These are phyloP conservation scores for Pseudorasbora parva DNA, from an alignment of 2,113 vertebrate species.

Conservation along the genomic window DNA sequence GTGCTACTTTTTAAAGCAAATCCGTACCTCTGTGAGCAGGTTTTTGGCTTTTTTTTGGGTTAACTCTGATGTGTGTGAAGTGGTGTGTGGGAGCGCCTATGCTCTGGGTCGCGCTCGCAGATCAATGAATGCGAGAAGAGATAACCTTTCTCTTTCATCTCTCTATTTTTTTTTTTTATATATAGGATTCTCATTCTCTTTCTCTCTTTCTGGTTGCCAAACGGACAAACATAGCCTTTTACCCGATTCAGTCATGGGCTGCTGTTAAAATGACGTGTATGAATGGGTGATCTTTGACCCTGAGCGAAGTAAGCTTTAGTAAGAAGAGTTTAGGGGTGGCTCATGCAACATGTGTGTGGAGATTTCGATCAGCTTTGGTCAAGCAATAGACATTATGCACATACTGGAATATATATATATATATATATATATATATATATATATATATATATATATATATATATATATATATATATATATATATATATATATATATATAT, in stretches of 20 bases:
- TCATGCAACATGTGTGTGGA: background rate
- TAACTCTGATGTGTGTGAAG: constrained; percentile 5
- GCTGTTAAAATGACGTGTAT: constrained; percentile 23
- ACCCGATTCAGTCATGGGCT: constrained; percentile 1
- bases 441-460: too few relatives aligned
- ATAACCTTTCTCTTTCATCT: constrained; percentile 35
- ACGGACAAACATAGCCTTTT: constrained; percentile 10
- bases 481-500: too few relatives aligned
- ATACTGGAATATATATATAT: background rate
- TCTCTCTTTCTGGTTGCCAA: background rate
- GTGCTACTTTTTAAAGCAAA: background rate
- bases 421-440: too few relatives aligned
- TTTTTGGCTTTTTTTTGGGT: background rate
- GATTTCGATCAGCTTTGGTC: background rate
- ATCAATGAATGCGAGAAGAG: constrained; percentile 24
- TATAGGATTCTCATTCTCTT: constrained; percentile 13
- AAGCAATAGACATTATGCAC: background rate
- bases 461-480: too few relatives aligned
- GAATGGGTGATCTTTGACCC: constrained; percentile 36
- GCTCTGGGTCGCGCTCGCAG: constrained; percentile 8
- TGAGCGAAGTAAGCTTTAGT: background rate
- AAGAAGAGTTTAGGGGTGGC: background rate
- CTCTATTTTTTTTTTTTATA: too few relatives aligned
- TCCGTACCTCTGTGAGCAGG: background rate
- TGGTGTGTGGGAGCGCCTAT: background rate